Conservation (phyloP, 2,113 vertebrate species). For the Ptilorrhoa leucosticta region DNA sequence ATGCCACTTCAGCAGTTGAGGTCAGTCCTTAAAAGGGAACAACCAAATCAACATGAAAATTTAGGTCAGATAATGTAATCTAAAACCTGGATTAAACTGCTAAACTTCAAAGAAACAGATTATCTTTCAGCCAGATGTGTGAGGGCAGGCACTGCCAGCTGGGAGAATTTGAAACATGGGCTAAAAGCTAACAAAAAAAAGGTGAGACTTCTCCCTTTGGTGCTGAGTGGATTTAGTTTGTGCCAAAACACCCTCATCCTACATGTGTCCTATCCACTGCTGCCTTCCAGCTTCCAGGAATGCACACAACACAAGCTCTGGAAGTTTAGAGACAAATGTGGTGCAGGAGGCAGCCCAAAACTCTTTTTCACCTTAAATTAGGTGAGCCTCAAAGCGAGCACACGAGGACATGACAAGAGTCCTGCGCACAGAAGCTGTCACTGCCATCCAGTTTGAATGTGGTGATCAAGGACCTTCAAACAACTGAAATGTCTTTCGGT, state of each 20-base stretch:
- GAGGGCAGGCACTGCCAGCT: neutral
- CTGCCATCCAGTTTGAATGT: neutral
- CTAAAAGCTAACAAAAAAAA: neutral
- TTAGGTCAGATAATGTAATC: neutral
- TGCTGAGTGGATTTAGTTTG: neutral
- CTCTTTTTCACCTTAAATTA: neutral
- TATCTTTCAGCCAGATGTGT: neutral
- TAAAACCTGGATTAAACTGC: neutral
- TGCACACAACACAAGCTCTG: neutral
- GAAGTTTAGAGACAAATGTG: neutral
- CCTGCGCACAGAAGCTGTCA: neutral
- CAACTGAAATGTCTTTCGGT: neutral
- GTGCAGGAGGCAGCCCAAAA: neutral
- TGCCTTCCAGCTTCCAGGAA: neutral
- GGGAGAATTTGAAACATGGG: neutral
- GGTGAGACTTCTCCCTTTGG: neutral
- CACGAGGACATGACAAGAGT: neutral
- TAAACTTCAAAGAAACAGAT: neutral
- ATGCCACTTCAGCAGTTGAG: neutral
- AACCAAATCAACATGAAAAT: neutral
- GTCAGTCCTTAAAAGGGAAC: neutral
- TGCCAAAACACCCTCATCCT: neutral
- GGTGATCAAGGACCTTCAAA: constrained; percentile 29
- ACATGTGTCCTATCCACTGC: neutral
- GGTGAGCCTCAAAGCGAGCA: constrained; percentile 8